Evolutionary conservation across 2,888 invertebrate species (phyloP).

Genomic region (Drosophila hamatofila): DNA sequence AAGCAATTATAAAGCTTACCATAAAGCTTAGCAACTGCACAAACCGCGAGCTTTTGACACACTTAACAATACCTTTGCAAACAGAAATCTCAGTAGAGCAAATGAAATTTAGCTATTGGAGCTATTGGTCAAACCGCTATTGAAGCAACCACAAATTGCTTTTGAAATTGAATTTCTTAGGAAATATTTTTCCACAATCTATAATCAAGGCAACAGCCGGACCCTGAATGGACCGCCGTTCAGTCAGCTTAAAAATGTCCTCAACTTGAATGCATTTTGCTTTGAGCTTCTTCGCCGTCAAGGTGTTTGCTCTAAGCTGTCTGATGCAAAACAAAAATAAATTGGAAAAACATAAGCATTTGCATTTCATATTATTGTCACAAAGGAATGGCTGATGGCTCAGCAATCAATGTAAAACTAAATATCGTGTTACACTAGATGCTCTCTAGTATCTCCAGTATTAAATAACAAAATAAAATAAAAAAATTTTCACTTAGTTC

Average conservation of each 20-base stretch:
- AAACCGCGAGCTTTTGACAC: conserved; percentile 31
- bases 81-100: background rate
- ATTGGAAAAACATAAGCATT: background rate
- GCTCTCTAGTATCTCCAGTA: background rate
- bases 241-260: conserved; percentile 15
- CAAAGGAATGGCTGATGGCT: background rate
- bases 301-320: conserved; percentile 16
- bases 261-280: background rate
- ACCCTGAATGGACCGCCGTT: background rate
- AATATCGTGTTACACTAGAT: background rate
- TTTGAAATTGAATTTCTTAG: background rate
- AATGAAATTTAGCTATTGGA: background rate
- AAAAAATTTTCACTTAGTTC: no score
- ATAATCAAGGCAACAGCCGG: background rate
- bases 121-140: background rate
- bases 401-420: background rate
- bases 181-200: background rate
- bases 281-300: background rate
- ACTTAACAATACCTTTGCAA: background rate
- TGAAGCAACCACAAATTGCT: background rate
- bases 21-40: conserved; percentile 34
- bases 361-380: conserved; percentile 19
- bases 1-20: conserved; percentile 14
- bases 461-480: background rate
- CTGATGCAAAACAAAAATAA: conserved; percentile 31